Base-by-base conservation (phyloP, 2,797 vertebrate genomes). In the Poeciliopsis gracilis region DNA sequence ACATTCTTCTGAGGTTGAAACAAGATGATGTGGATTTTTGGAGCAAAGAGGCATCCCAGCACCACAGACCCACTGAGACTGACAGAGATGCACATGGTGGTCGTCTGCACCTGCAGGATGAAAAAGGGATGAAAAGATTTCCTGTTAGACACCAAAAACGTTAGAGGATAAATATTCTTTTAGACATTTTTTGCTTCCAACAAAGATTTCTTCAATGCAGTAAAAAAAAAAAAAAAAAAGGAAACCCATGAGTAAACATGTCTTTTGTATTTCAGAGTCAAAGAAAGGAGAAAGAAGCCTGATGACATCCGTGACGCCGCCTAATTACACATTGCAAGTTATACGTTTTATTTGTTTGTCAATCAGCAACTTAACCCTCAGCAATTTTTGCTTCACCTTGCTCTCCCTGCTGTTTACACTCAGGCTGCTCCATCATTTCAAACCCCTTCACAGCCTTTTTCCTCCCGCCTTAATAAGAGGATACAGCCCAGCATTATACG, bases 1-100 rank as follows among this genome's bases (percentile, higher is more conserved):
- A 99, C 97, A 0, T 99, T 99, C 95, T 99, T 99, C 96, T 99
- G 98, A 0, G 98, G 98, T 94, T 99, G 98, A 95, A 99, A 99
- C 86, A 99, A 95, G 87, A 99, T 99, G 93, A 99, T 97, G 94
- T 99, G 98, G 77, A 97, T 95, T 91, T 99, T 99, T 66, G 98
- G 98, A 0, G 98, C 96, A 23, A 99, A 99, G 92, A 99, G 98
- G 90, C 98, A 99, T 82, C 98, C 98, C 0, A 99, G 96, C 75
- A 99, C 98, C 90, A 99, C 98, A 0, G 98, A 98, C 78, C 98
- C 98, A 0, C 98, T 99, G 91, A 99, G 96, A 88, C 98, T 99
- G 88, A 99, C 98, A 0, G 98, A 99, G 94, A 99, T 97, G 47
- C 98, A 99, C 97, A 99, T 98, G 79, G 98, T 99, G 74, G 98